Percentiles rank a stretch among this genome's conserved stretches.
These are phyloP conservation scores for Gopherus flavomarginatus DNA, from an alignment of 2,113 vertebrate species.

Conservation along the genomic window DNA sequence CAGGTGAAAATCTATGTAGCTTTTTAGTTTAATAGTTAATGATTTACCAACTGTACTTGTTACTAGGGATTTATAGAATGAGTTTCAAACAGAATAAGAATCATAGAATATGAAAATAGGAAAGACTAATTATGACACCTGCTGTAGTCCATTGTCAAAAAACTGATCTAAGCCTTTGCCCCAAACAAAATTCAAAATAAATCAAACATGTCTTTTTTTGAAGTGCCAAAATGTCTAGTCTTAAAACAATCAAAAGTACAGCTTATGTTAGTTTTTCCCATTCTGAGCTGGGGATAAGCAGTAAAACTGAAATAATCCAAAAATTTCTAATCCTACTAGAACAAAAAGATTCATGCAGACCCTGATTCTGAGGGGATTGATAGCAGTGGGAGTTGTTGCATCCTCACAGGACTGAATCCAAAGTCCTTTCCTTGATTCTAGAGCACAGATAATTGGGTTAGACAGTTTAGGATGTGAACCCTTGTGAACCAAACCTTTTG, in stretches of 20 bases:
- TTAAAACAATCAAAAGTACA: neutral
- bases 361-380: neutral
- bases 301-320: neutral
- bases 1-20: neutral
- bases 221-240: neutral
- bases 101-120: neutral
- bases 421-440: neutral
- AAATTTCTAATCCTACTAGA: neutral
- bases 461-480: neutral
- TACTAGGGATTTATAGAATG: accelerated
- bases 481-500: neutral
- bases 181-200: neutral
- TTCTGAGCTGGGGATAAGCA: neutral
- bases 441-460: neutral
- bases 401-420: neutral
- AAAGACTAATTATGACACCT: accelerated
- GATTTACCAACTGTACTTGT: neutral
- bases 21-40: neutral
- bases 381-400: neutral
- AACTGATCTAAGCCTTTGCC: neutral
- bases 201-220: neutral
- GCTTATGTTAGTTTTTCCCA: neutral
- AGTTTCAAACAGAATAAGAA: neutral
- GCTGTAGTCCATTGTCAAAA: neutral
- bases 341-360: neutral